Percentiles rank a stretch among this genome's conserved stretches.
phyloP scores from a whole-genome alignment of 2,797 vertebrate genomes.

The Dendrocincla tyrannina region DNA sequence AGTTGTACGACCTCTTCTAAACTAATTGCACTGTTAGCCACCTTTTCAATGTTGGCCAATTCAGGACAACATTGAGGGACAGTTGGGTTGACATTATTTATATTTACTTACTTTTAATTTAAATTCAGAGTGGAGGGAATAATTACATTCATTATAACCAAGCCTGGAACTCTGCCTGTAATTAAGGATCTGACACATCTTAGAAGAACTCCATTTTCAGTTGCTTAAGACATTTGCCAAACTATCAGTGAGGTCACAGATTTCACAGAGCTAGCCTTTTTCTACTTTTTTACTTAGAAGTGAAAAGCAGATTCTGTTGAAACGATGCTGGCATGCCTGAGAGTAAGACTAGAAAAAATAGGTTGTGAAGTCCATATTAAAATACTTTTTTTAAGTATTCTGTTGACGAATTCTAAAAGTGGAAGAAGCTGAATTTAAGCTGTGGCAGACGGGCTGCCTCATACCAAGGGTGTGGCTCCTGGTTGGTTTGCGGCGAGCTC shows the following conservation, averaged over 20 bases:
- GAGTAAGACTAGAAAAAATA: constrained; percentile 5
- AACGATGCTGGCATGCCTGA: background rate
- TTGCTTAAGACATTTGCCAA: constrained; percentile 13
- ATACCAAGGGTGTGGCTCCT: constrained; percentile 53
- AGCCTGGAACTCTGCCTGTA: constrained; percentile 42
- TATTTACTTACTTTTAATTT: constrained; percentile 39
- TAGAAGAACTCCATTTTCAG: constrained; percentile 15
- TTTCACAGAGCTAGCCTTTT: background rate
- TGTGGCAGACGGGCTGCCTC: constrained; percentile 28
- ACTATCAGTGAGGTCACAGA: background rate
- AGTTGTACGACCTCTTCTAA: background rate
- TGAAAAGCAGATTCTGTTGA: background rate
- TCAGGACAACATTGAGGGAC: background rate
- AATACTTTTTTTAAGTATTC: background rate
- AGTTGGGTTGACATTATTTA: constrained; percentile 14
- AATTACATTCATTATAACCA: constrained; percentile 53
- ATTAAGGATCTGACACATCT: constrained; percentile 55
- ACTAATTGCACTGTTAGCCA: constrained; percentile 3
- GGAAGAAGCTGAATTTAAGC: constrained; percentile 39
- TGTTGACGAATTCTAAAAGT: constrained; percentile 41
- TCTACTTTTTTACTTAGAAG: background rate
- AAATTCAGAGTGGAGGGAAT: constrained; percentile 20
- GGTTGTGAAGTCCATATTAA: background rate
- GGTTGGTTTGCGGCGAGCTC: background rate
- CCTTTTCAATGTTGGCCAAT: background rate